Evolutionary conservation across 2,797 vertebrate species (phyloP), one percentile per base, ranked within the genome.

Genomic region (Chromobotia macracanthus): DNA sequence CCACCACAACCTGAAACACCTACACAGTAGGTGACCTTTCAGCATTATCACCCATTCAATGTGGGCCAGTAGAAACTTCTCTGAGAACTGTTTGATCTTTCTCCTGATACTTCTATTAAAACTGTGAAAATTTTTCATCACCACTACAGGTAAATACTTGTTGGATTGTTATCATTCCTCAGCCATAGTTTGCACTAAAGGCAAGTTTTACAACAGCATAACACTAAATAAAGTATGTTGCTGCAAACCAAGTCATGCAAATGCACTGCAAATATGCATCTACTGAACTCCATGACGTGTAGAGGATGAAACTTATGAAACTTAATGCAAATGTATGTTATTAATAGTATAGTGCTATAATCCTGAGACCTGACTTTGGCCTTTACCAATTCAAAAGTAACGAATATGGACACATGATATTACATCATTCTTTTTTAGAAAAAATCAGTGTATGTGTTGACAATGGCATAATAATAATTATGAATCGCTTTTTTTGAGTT

Each of bases 51-150:
- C 3, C 28, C 10, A 75, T 38, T 67, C 48, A 21, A 25, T 35
- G 72, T 18, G 73, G 41, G 68, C 19, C 53, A 79, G 70, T 2
- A 65, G 80, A 80, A 82, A 86, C 48, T 18, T 51, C 75, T 73
- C 72, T 66, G 28, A 60, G 23, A n/a, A 61, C 35, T 41, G 35
- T 44, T 68, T 76, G 41, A 19, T 23, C 15, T 68, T 68, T 58
- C 15, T n/a, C 23, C 28, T 68, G 64, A 25, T 53, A 56, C 12
- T 13, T 48, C 18, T 70, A 66, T 77, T 65, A 65, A 41, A 60
- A 50, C 72, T 76, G 41, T 53, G 46, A 63, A 18, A n/a, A 28
- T 51, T 31, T 31, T 23, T 64, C 72, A 55, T 21, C 19, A 56
- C 80, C 70, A 75, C 31, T 58, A 77, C 79, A n/a, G 75, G 53